Percentiles rank a stretch among this genome's conserved stretches.
Evolutionary conservation across 2,797 vertebrate genomes (phyloP).

Genomic region (Phaenicophaeus curvirostris): DNA sequence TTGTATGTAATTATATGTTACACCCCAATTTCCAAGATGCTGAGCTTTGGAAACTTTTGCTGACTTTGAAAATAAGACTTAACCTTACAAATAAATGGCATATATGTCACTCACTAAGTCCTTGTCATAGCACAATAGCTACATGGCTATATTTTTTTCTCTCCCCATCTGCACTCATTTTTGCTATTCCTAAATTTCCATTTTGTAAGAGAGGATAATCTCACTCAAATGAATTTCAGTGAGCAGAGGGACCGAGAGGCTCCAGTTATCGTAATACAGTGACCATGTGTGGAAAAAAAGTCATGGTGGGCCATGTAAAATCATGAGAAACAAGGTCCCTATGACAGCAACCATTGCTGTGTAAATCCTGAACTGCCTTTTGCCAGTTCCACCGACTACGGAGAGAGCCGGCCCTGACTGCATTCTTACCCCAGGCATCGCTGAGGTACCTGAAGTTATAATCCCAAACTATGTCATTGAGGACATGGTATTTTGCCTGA

Average conservation of each 20-base stretch:
- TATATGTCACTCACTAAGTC: neutral
- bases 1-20: neutral
- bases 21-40: neutral
- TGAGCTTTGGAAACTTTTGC: conserved; percentile 24
- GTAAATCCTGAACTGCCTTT: neutral
- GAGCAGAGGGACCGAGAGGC: neutral
- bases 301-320: neutral
- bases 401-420: accelerated
- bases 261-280: neutral
- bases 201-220: neutral
- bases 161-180: neutral
- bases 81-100: neutral
- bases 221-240: neutral
- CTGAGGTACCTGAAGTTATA: neutral
- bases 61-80: conserved; percentile 20
- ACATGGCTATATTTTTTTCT: neutral
- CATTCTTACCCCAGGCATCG: neutral
- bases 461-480: neutral
- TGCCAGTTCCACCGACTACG: neutral
- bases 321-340: neutral
- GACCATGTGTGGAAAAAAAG: neutral
- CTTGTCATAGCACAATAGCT: neutral
- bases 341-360: neutral
- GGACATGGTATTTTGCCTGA: neutral
- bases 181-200: neutral